Evolutionary conservation across 2,888 invertebrate species (phyloP).

Genomic region (Parapristionchus giblindavisi): DNA sequence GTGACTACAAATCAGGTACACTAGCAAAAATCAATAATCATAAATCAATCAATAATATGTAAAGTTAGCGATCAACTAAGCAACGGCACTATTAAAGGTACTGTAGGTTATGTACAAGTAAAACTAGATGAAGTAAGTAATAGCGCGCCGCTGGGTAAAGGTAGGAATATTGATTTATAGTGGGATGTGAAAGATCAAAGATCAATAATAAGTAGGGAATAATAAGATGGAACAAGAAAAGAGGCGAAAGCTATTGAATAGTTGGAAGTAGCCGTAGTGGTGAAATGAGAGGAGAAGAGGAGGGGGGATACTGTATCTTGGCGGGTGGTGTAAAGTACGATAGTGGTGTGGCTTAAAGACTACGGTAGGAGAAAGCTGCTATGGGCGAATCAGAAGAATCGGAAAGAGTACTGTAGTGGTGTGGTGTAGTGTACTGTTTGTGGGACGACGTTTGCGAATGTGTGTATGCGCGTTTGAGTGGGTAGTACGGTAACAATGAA

Average conservation of each 20-base stretch:
- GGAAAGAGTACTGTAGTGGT: neutral
- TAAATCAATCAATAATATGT: no score
- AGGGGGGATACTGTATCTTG: neutral
- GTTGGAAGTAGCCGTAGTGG: slow-evolving; percentile 29
- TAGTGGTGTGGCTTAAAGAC: no score
- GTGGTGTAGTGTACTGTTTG: slow-evolving; percentile 14
- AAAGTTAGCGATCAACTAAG: no score
- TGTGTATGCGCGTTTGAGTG: no score
- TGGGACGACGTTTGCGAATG: slow-evolving; percentile 5
- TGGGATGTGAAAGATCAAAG: neutral
- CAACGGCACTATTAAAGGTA: slow-evolving; percentile 25
- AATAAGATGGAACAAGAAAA: slow-evolving; percentile 5
- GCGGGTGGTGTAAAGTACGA: slow-evolving; percentile 2
- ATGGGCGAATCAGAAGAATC: neutral
- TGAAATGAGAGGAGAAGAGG: slow-evolving; percentile 26
- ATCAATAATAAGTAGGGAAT: neutral
- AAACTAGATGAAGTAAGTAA: slow-evolving; percentile 13
- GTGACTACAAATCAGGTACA: no score
- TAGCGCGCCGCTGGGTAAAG: neutral
- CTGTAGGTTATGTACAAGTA: slow-evolving; percentile 31
- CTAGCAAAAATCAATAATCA: no score
- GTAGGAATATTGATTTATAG: neutral
- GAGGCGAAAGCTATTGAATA: slow-evolving; percentile 30
- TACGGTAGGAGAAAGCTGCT: no score
- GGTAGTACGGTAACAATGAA: no score